Evolutionary conservation across 35 echinoderm and acorn worm genomes (phyloP), one percentile per base, ranked within the genome.

Genomic region (Ophioderma brevispina): DNA sequence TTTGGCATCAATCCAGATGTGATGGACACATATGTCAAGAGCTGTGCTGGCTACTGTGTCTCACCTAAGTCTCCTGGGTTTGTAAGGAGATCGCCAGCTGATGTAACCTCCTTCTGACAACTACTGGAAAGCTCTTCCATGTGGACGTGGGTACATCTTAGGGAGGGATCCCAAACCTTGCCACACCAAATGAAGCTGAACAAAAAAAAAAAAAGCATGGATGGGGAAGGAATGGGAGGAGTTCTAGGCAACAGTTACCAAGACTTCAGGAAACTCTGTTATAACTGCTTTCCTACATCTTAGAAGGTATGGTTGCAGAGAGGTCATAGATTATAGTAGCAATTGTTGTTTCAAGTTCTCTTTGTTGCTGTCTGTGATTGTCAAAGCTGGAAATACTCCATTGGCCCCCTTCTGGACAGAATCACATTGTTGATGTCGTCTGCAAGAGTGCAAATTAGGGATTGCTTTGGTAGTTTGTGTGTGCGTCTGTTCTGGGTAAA

Each of bases 101-200:
- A 93, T n/a, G 95, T 82, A 98, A 98, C 78, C 93, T 98, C 21
- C 91, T 98, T 23, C 90, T 98, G 35, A 95, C 96, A 28, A 92
- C 70, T 8, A 85, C 59, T 30, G 96, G 96, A 25, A 92, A 98
- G 63, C 93, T 98, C 34, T 98, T 98, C 75, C 96, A 98, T 59
- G 93, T 98, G 0, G 96, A 98, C 95, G 95, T 88, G 96, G 96
- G 11, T 98, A 98, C 91, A 98, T 98, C 30, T 88, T 98, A 31
- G 96, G 96, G 10, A 84, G 96, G 28, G 96, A 98, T 78, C 96
- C 96, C 63, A 98, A 98, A 82, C 96, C 96, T 79, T 98, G 28
- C 96, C 96, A 1, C 96, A 93, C 32, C 96, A 93, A 23, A 98
- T 98, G 96, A 98, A 98, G 75, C 88, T 98, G 35, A 98, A 93